These are phyloP conservation scores for Troides oblongomaculatus DNA, from an alignment of 2,888 invertebrate genomes.

Conservation along the genomic window DNA sequence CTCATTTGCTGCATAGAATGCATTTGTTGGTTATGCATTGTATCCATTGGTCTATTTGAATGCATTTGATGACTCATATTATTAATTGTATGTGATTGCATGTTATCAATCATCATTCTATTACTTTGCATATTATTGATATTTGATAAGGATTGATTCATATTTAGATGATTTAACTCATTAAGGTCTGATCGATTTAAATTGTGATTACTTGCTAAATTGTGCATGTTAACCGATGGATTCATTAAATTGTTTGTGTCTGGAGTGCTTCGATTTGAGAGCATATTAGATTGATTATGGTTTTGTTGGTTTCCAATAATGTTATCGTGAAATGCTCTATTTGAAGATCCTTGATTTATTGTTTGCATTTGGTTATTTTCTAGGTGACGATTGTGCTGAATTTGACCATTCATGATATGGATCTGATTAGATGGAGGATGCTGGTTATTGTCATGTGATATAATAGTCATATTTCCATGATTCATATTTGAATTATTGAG, in stretches of 20 bases:
- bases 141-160: conserved; percentile 64
- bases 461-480: conserved; percentile 68
- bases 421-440: conserved; percentile 65
- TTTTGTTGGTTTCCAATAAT: conserved; percentile 57
- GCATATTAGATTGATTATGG: conserved; percentile 60
- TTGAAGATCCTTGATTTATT: conserved; percentile 53
- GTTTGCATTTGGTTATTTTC: conserved; percentile 66
- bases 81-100: conserved; percentile 65
- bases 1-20: conserved; percentile 72
- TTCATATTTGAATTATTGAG: conserved; percentile 59
- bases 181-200: conserved; percentile 61
- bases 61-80: conserved; percentile 68
- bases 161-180: conserved; percentile 71
- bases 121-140: conserved; percentile 69
- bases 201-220: conserved; percentile 57
- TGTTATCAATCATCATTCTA: conserved; percentile 71
- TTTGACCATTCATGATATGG: conserved; percentile 75
- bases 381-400: conserved; percentile 66
- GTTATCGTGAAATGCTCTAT: conserved; percentile 67
- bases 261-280: conserved; percentile 63
- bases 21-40: conserved; percentile 65
- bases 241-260: conserved; percentile 63
- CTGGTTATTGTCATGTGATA: conserved; percentile 64
- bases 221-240: conserved; percentile 70
- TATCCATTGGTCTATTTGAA: conserved; percentile 65